Conservation (phyloP, 2,888 invertebrate genomes). For the Sphaerophoria taeniata region DNA sequence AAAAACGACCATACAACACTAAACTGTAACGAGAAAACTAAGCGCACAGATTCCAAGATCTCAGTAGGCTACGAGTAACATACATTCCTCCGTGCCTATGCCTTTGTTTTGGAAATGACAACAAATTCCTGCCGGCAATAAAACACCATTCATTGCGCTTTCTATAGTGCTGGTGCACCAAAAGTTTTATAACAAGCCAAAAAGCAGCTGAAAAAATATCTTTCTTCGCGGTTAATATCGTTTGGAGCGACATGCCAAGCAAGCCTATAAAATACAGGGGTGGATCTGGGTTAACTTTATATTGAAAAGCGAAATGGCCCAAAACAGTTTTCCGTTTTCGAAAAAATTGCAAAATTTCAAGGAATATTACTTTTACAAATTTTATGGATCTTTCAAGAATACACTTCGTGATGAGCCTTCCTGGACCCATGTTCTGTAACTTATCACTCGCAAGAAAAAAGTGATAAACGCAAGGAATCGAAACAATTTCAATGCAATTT, state of each 20-base stretch:
- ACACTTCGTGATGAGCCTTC: no score
- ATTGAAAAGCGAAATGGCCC: no score
- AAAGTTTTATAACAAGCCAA: constrained; percentile 19
- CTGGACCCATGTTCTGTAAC: no score
- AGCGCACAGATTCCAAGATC: constrained; percentile 25
- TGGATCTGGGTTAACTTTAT: background rate
- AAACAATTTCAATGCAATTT: no score
- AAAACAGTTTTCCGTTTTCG: no score
- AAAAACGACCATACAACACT: background rate
- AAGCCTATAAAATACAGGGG: constrained; percentile 19
- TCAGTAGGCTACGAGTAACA: constrained; percentile 20
- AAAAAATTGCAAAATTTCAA: no score
- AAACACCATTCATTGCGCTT: constrained; percentile 56
- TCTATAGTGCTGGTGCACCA: constrained; percentile 14
- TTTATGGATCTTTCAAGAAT: no score
- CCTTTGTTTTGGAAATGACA: constrained; percentile 56
- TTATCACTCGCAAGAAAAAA: no score
- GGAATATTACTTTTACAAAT: no score
- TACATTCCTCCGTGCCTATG: constrained; percentile 48
- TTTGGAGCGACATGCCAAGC: constrained; percentile 40
- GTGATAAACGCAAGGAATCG: no score
- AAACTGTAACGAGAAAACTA: background rate
- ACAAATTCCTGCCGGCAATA: constrained; percentile 67
- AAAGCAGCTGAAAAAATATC: constrained; percentile 15
- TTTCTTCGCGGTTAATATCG: background rate